A percentile compares a stretch with the other conserved stretches of the same genome.
Evolutionary conservation across 2,113 vertebrate species (phyloP).

Genomic region (Lasiurus borealis): DNA sequence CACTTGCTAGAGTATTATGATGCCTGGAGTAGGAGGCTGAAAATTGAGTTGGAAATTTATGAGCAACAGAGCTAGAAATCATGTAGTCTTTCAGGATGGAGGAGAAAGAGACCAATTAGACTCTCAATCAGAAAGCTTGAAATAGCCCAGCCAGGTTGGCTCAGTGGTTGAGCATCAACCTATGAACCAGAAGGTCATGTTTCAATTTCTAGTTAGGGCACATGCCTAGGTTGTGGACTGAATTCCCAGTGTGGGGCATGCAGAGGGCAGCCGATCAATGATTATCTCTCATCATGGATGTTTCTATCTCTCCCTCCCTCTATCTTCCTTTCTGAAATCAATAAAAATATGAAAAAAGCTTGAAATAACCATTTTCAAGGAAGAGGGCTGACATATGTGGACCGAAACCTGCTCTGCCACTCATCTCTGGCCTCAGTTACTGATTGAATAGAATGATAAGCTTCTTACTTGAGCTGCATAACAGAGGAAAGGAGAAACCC

Average conservation of each 20-base stretch:
- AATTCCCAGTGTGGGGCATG: too few relatives aligned
- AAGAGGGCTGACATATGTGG: background rate
- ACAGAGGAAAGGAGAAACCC: background rate
- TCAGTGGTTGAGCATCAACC: too few relatives aligned
- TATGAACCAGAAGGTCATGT: too few relatives aligned
- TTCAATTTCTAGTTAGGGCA: too few relatives aligned
- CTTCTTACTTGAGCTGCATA: background rate
- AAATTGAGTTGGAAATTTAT: background rate
- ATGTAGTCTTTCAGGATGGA: conserved; percentile 11
- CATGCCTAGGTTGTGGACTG: too few relatives aligned
- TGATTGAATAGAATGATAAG: background rate
- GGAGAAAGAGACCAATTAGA: background rate
- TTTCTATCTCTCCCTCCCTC: too few relatives aligned
- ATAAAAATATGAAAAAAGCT: background rate
- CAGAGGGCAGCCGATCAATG: too few relatives aligned
- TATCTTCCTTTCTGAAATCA: too few relatives aligned
- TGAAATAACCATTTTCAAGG: background rate
- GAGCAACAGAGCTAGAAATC: conserved; percentile 45
- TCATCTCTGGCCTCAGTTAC: background rate
- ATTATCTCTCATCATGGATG: too few relatives aligned
- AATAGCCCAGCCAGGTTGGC: background rate
- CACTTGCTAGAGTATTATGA: background rate
- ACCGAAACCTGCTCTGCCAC: background rate
- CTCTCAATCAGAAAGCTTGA: background rate
- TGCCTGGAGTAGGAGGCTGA: background rate